Conservation (phyloP, 2,113 vertebrate species). For the Tor tambroides region DNA sequence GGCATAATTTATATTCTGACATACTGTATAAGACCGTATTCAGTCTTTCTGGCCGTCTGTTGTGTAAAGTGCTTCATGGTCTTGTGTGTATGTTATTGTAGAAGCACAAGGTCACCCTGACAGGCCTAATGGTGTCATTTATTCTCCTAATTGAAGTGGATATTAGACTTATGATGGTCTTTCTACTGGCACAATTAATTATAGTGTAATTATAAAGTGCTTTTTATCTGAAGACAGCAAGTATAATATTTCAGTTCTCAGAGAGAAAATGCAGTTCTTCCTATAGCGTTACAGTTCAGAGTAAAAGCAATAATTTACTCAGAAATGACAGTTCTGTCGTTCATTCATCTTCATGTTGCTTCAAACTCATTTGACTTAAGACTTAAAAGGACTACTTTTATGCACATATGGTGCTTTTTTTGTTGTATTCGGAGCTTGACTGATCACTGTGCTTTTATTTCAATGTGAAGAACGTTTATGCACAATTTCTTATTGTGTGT, state of each 20-base stretch:
- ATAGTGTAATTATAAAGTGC: constrained; percentile 9
- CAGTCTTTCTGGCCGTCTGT: neutral
- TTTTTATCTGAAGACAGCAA: neutral
- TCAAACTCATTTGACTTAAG: neutral
- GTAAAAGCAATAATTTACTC: neutral
- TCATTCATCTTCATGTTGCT: neutral
- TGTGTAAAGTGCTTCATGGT: neutral
- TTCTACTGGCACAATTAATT: neutral
- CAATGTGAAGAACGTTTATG: neutral
- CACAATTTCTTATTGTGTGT: neutral
- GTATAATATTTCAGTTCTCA: neutral
- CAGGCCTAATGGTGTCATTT: constrained; percentile 24
- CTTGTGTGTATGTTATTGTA: neutral
- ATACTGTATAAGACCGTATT: neutral
- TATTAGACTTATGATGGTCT: neutral
- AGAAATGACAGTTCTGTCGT: neutral
- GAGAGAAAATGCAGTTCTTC: neutral
- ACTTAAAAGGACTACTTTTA: neutral
- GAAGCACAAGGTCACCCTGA: constrained; percentile 70
- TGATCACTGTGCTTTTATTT: neutral
- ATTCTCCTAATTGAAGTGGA: constrained; percentile 16
- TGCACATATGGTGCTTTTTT: neutral
- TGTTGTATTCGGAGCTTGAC: neutral
- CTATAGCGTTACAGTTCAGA: neutral
- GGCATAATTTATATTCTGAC: neutral